phyloP scores from a whole-genome alignment of 2,113 vertebrate genomes.

The Lepisosteus oculatus region DNA sequence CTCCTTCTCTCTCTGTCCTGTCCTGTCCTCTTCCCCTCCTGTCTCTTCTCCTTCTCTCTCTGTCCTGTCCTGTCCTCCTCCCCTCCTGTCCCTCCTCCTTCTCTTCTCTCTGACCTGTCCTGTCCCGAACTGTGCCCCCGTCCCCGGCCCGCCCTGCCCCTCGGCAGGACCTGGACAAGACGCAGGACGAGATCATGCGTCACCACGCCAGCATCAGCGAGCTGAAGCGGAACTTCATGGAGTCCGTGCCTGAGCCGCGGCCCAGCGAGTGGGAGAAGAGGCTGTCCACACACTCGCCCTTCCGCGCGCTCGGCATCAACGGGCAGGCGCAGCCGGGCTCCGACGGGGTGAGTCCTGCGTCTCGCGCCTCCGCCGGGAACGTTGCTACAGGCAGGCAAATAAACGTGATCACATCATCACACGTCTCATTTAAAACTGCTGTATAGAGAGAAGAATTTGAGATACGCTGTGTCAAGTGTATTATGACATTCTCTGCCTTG shows the following conservation, averaged over 20 bases:
- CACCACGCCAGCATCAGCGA: slow-evolving; percentile 97
- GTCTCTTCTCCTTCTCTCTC: neutral
- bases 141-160: slow-evolving; percentile 7
- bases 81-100: neutral
- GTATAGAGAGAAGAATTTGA: no score
- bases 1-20: neutral
- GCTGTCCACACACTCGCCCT: slow-evolving; percentile 89
- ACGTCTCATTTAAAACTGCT: no score
- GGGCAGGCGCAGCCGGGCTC: slow-evolving; percentile 80
- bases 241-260: slow-evolving; percentile 84
- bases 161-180: slow-evolving; percentile 87
- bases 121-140: slow-evolving; percentile 9
- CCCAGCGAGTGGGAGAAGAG: slow-evolving; percentile 98
- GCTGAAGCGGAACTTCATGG: slow-evolving; percentile 97
- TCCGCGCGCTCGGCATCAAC: slow-evolving; percentile 84
- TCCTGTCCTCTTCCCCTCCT: neutral
- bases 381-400: no score
- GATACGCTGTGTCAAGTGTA: no score
- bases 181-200: slow-evolving; percentile 91
- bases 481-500: no score
- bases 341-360: slow-evolving; percentile 77
- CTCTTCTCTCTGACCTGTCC: neutral
- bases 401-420: no score
- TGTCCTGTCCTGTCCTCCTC: neutral
- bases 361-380: neutral